Conservation (phyloP, 2,113 vertebrate species). For the Sapajus apella region DNA sequence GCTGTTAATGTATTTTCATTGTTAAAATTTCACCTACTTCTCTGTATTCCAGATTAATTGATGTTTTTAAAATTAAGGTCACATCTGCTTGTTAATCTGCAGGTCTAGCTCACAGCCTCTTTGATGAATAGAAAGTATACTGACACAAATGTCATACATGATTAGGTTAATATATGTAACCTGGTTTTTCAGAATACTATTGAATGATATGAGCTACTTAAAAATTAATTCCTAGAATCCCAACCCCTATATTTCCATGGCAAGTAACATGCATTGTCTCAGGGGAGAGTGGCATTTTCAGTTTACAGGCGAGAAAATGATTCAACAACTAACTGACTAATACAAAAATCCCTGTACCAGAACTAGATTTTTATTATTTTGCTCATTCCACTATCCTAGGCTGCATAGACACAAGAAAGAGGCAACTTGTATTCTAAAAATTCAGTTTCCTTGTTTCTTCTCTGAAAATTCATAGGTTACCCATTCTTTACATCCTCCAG, state of each 20-base stretch:
- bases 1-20: conserved; percentile 4
- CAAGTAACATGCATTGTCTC: conserved; percentile 21
- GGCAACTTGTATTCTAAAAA: conserved; percentile 18
- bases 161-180: not conserved
- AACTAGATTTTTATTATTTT: conserved; percentile 22
- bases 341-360: not conserved
- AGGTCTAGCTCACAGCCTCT: not conserved
- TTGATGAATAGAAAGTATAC: not conserved
- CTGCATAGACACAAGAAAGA: not conserved
- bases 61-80: not conserved
- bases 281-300: too few species aligned
- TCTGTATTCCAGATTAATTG: not conserved
- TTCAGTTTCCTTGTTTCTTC: conserved; percentile 78
- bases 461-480: conserved; percentile 85
- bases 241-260: not conserved
- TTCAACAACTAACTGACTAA: not conserved
- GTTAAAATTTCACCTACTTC: conserved; percentile 9
- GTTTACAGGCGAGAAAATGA: not conserved
- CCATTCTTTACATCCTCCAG: conserved; percentile 96
- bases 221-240: conserved; percentile 34
- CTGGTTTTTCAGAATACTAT: not conserved
- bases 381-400: not conserved
- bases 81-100: not conserved
- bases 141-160: not conserved
- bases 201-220: conserved; percentile 11